Conservation (phyloP, 2,888 invertebrate species). For the Lithophane socia region DNA sequence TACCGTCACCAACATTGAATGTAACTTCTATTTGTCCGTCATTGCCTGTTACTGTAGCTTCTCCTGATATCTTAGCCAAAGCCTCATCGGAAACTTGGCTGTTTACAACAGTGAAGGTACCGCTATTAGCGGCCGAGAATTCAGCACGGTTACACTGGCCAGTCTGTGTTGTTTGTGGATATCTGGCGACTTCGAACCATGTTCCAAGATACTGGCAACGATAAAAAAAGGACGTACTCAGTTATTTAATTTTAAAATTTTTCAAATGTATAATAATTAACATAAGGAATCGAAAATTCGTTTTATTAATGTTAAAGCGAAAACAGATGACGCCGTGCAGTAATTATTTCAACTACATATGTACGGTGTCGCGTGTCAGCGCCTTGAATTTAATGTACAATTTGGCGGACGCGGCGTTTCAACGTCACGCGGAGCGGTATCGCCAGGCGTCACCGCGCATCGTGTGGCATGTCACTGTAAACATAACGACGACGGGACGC, state of each 20-base stretch:
- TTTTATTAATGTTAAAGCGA: not conserved
- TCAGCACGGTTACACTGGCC: slow-evolving; percentile 40
- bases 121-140: not conserved
- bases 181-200: slow-evolving; percentile 43
- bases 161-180: slow-evolving; percentile 29
- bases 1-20: slow-evolving; percentile 24
- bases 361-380: not conserved
- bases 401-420: too few relatives aligned
- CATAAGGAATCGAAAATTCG: not conserved
- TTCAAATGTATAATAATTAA: not conserved
- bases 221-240: not conserved
- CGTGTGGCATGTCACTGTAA: not conserved
- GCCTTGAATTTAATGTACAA: slow-evolving; percentile 9
- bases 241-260: not conserved
- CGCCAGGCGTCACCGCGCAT: not conserved
- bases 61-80: slow-evolving; percentile 20
- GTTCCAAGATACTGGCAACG: slow-evolving; percentile 18
- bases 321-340: not conserved
- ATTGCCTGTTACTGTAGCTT: slow-evolving; percentile 7
- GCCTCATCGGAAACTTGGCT: slow-evolving; percentile 29
- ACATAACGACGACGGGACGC: not conserved
- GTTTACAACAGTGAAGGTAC: slow-evolving; percentile 6
- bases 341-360: not conserved
- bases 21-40: slow-evolving; percentile 24
- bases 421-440: not conserved